These are phyloP conservation scores for Tetramorium simillimum DNA, from an alignment of 1,140 invertebrate genomes.

Conservation along the genomic window DNA sequence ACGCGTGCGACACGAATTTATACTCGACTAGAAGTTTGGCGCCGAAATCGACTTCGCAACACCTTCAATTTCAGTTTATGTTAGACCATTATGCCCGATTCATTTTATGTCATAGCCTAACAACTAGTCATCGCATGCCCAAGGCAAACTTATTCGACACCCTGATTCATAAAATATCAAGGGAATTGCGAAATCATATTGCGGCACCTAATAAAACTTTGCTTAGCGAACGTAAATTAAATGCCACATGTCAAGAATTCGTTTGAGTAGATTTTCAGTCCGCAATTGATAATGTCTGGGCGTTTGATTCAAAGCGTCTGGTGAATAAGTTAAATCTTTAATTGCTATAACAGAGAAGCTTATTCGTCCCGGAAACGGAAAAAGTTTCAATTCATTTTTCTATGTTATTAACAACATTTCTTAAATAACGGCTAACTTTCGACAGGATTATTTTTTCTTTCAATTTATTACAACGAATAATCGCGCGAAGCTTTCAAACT, in stretches of 20 bases:
- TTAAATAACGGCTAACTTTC: constrained; percentile 16
- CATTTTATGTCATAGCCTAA: constrained; percentile 51
- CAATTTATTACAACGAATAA: background rate
- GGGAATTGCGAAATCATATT: constrained; percentile 47
- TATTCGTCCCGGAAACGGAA: background rate
- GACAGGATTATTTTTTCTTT: background rate
- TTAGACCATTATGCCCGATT: constrained; percentile 63
- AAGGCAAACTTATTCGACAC: constrained; percentile 53
- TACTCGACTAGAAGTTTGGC: constrained; percentile 42
- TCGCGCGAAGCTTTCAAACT: background rate
- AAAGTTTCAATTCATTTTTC: background rate
- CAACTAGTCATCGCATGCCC: background rate
- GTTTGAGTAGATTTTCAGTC: constrained; percentile 17
- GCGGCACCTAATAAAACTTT: constrained; percentile 44
- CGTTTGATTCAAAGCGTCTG: background rate
- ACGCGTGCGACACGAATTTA: constrained; percentile 29
- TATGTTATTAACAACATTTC: too few species aligned
- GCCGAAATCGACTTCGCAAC: constrained; percentile 67
- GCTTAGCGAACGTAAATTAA: constrained; percentile 19
- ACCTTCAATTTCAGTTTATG: constrained; percentile 72
- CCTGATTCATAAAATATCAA: constrained; percentile 48
- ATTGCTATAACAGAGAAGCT: constrained; percentile 5
- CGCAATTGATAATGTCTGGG: background rate
- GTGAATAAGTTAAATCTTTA: constrained; percentile 7
- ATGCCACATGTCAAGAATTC: constrained; percentile 32